Evolutionary conservation across 2,888 invertebrate species (phyloP), one percentile per base, ranked within the genome.

Genomic region (Ditula angustiorana): DNA sequence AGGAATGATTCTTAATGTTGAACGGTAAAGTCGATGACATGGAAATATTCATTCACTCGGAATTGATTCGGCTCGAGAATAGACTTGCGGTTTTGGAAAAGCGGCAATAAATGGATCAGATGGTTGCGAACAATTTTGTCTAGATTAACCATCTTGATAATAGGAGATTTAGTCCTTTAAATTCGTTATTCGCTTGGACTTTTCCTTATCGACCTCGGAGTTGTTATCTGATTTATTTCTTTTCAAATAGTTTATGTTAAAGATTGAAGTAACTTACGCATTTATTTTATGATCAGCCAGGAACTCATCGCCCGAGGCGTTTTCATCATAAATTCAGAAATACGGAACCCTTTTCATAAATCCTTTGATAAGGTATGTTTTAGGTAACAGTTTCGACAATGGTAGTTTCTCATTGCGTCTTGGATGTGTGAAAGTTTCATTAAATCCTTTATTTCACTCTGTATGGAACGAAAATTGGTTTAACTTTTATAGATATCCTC

Each of bases 11-110:
- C 76, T 77, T 80, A 81, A 84, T 81, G 77, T 78, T 74, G 79
- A 79, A 77, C 74, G 79, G 75, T 79, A 80, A 81, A 82, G 67
- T 71, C 82, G 78, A 76, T 85, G 87, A 86, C 77, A 82, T 82
- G 87, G 87, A 90, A 91, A 88, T 83, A 83, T 53, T 78, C 81
- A 79, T 80, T 82, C 82, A 68, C 56, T 78, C 76, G 88, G 87
- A 88, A 88, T 76, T 77, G 80, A 86, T 87, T 83, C 76, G 76
- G 76, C 75, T 76, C 76, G 74, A 81, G 80, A 86, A 84, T 77
- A 50, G 65, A 68, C 66, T 59, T 55, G 66, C 44, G 57, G 53
- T 80, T 35, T 76, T 80, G 82, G 85, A 83, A 85, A 82, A 82
- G 13, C 81, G 77, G 78, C 73, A 74, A 75, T 75, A 74, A 76